Evolutionary conservation across 2,888 invertebrate genomes (phyloP).

Genomic region (Lycocerus yunnanus): DNA sequence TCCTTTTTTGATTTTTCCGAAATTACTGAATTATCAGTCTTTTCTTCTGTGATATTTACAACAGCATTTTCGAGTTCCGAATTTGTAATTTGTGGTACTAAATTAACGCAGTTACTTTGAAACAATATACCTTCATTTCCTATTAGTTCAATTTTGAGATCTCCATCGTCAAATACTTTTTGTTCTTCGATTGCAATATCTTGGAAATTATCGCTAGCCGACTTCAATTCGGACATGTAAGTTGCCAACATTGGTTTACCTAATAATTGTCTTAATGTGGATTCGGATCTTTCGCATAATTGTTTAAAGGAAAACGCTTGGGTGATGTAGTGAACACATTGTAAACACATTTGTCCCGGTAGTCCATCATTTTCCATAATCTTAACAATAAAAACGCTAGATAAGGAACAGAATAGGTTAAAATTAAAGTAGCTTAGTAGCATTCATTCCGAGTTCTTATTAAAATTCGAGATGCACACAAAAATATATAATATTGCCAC

Average conservation of each 20-base stretch:
- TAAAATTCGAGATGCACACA: no score
- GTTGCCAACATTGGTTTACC: constrained; percentile 32
- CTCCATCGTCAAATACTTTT: constrained; percentile 1
- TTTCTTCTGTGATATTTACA: neutral
- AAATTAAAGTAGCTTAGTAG: neutral
- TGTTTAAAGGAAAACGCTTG: constrained; percentile 52
- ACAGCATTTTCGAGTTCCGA: neutral
- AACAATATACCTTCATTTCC: constrained; percentile 12
- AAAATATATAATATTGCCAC: no score
- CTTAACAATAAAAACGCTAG: neutral
- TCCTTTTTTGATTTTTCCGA: constrained; percentile 7
- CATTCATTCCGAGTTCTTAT: neutral
- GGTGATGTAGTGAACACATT: constrained; percentile 51
- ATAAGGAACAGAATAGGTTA: neutral
- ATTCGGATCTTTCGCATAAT: constrained; percentile 51
- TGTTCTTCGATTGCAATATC: constrained; percentile 7
- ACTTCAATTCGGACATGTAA: constrained; percentile 17
- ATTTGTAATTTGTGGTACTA: neutral
- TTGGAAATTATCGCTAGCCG: neutral
- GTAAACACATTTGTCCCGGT: constrained; percentile 51
- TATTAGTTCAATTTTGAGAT: constrained; percentile 16
- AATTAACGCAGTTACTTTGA: constrained; percentile 8
- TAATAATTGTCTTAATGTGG: constrained; percentile 47
- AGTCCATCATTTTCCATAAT: constrained; percentile 49
- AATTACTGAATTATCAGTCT: neutral